phyloP scores from a whole-genome alignment of 1,140 invertebrate species.

The Drosophila miranda region DNA sequence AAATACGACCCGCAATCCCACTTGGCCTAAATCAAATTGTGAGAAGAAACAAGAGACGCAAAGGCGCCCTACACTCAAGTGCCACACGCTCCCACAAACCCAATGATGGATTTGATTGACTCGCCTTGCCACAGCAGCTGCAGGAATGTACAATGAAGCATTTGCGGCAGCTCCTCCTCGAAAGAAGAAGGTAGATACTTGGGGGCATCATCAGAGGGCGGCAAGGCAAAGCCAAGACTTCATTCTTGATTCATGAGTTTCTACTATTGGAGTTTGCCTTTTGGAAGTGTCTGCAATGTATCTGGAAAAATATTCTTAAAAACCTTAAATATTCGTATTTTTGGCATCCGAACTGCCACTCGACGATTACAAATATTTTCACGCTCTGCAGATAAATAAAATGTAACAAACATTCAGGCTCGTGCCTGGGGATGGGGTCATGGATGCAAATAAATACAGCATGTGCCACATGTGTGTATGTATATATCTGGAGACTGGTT shows the following conservation, averaged over 20 bases:
- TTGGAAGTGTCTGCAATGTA: too few species aligned
- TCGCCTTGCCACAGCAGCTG: constrained; percentile 8
- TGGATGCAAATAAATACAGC: constrained; percentile 28
- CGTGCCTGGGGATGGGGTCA: constrained; percentile 11
- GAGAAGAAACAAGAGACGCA: constrained; percentile 30
- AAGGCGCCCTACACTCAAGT: neutral
- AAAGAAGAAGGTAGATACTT: constrained; percentile 15
- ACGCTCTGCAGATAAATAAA: constrained; percentile 60
- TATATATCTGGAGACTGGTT: constrained; percentile 1
- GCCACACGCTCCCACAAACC: constrained; percentile 15
- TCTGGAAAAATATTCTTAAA: too few species aligned
- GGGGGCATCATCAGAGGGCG: neutral
- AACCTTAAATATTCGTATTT: constrained; percentile 15
- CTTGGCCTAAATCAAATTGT: constrained; percentile 39
- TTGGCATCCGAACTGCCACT: constrained; percentile 14
- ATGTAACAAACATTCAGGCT: constrained; percentile 21
- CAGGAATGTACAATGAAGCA: constrained; percentile 1
- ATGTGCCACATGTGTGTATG: constrained; percentile 9
- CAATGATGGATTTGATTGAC: constrained; percentile 43
- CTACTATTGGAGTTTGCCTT: too few species aligned
- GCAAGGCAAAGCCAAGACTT: neutral
- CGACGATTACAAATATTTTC: constrained; percentile 44
- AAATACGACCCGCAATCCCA: constrained; percentile 1
- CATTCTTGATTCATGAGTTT: too few species aligned
- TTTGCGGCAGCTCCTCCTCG: constrained; percentile 10